phyloP scores from a whole-genome alignment of 2,888 invertebrate genomes.

The Trimorus sp. region DNA sequence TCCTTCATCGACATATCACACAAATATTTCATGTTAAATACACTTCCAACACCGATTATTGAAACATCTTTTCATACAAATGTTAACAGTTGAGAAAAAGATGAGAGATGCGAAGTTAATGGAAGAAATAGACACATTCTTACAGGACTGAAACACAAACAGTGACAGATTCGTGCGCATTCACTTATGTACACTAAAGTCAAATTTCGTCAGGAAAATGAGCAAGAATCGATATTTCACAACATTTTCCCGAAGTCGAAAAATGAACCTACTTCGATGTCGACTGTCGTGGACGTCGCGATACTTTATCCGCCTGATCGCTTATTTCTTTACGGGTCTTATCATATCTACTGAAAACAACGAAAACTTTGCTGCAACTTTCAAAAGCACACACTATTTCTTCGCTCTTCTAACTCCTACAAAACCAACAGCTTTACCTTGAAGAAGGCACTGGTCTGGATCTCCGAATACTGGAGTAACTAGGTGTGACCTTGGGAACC shows the following conservation, averaged over 20 bases:
- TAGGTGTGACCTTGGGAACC: conserved; percentile 74
- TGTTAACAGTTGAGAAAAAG: too few species aligned
- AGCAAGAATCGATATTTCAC: too few species aligned
- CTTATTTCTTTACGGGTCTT: conserved; percentile 71
- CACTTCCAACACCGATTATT: too few species aligned
- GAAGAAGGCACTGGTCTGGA: conserved; percentile 72
- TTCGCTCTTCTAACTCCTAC: neutral
- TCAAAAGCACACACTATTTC: neutral
- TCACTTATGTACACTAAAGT: too few species aligned
- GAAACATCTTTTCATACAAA: too few species aligned
- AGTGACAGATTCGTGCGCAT: too few species aligned
- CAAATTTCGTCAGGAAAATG: too few species aligned
- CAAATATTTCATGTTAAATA: too few species aligned
- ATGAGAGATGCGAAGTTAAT: too few species aligned
- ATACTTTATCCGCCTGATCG: conserved; percentile 65
- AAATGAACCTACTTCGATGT: conserved; percentile 63
- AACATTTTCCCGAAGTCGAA: neutral
- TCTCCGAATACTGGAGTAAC: conserved; percentile 78
- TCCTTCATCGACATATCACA: too few species aligned
- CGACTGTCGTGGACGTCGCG: conserved; percentile 66
- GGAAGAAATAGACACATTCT: too few species aligned
- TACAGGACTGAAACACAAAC: too few species aligned
- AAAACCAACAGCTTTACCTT: conserved; percentile 67
- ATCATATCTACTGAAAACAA: conserved; percentile 68
- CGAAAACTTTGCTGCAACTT: neutral